Conservation (phyloP, 2,113 vertebrate genomes). For the Anolis carolinensis region DNA sequence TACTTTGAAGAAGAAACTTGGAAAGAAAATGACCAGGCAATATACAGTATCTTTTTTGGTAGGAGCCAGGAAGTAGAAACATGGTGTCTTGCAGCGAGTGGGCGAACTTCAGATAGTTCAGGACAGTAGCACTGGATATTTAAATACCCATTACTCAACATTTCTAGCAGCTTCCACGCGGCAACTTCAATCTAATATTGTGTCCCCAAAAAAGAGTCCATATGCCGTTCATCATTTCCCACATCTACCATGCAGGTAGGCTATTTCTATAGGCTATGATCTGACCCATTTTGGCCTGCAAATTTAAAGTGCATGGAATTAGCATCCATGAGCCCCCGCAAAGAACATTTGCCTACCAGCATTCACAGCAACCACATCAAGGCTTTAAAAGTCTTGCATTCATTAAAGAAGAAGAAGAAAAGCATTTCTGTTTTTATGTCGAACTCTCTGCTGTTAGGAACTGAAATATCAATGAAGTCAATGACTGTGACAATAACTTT, state of each 20-base stretch:
- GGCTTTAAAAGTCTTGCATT: background rate
- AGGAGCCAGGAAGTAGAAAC: background rate
- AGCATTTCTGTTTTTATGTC: background rate
- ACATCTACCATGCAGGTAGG: background rate
- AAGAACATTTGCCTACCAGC: background rate
- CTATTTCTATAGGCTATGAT: background rate
- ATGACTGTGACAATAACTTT: constrained; percentile 18
- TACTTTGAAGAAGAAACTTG: too few species aligned
- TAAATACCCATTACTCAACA: background rate
- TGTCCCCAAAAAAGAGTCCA: background rate
- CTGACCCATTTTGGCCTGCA: background rate
- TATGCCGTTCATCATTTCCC: background rate
- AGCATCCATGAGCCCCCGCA: background rate
- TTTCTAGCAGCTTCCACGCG: background rate
- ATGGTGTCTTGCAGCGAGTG: too few species aligned
- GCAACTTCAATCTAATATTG: background rate
- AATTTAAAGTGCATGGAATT: background rate
- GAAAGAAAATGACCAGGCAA: background rate
- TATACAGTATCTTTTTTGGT: too few species aligned
- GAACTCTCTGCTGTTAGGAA: background rate
- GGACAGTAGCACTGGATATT: background rate
- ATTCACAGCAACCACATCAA: background rate
- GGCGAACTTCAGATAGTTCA: background rate
- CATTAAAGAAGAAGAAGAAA: background rate
- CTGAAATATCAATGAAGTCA: constrained; percentile 16